phyloP scores from a whole-genome alignment of 2,797 vertebrate species.

The Loris lydekkerianus region DNA sequence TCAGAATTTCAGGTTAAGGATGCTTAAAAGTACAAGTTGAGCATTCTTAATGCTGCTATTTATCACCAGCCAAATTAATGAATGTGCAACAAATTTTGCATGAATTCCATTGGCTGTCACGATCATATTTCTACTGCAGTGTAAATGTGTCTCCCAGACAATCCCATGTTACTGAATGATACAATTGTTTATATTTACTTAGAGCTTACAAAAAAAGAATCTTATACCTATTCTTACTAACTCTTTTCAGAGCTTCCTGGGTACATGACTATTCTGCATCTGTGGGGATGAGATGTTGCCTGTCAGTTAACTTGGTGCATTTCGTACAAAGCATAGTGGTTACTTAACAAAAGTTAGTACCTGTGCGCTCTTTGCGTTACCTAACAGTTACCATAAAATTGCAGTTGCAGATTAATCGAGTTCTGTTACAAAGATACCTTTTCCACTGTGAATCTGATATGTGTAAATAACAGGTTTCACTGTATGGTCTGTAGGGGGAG shows the following conservation, averaged over 20 bases:
- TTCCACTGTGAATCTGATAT: conserved; percentile 35
- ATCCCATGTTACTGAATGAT: conserved; percentile 57
- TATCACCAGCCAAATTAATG: conserved; percentile 26
- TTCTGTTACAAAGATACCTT: conserved; percentile 65
- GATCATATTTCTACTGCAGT: conserved; percentile 53
- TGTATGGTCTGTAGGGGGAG: conserved; percentile 48
- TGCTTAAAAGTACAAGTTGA: not conserved
- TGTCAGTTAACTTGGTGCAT: not conserved
- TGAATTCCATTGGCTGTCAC: conserved; percentile 55
- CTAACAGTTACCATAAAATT: conserved; percentile 38
- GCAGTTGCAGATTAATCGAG: conserved; percentile 49
- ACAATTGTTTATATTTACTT: conserved; percentile 46
- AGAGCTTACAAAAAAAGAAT: conserved; percentile 60
- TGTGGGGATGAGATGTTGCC: not conserved
- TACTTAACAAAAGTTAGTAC: conserved; percentile 55
- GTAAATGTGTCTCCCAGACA: not conserved
- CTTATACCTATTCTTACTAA: not conserved
- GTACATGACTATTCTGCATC: not conserved
- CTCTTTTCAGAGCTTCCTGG: conserved; percentile 27
- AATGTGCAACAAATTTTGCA: conserved; percentile 12
- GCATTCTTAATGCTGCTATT: not conserved
- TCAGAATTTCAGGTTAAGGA: not conserved
- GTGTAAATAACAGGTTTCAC: conserved; percentile 52
- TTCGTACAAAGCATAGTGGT: not conserved
- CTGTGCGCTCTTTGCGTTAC: not conserved